Evolutionary conservation across 2,797 vertebrate genomes (phyloP).

Genomic region (Alfaro cultratus): DNA sequence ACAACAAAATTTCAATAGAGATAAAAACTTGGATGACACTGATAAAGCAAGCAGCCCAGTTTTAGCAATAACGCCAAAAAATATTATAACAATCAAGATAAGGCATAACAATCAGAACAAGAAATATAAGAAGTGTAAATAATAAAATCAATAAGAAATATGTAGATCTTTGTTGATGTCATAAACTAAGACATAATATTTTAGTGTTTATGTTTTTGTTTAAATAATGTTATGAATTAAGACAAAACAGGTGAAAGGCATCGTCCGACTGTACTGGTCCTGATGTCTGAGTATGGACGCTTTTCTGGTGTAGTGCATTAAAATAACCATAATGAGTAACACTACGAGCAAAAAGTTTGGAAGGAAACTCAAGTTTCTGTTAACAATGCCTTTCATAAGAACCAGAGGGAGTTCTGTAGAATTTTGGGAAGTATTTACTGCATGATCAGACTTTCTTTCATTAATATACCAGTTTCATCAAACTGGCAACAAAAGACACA

Average conservation of each 20-base stretch:
- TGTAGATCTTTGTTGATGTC: not conserved
- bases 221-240: not conserved
- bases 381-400: not conserved
- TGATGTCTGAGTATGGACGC: not conserved
- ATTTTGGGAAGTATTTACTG: not conserved
- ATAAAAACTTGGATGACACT: not conserved
- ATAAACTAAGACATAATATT: not conserved
- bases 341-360: not conserved
- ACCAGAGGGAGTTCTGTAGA: not conserved
- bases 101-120: not conserved
- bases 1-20: not conserved
- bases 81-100: not conserved
- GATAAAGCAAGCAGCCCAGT: not conserved
- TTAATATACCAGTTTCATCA: not conserved
- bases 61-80: not conserved
- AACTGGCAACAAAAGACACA: not conserved
- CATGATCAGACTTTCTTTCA: not conserved
- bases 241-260: not conserved
- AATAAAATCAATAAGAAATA: not conserved
- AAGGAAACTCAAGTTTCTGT: not conserved
- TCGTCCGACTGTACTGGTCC: not conserved
- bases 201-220: not conserved
- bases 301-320: not conserved
- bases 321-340: not conserved
- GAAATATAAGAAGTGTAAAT: not conserved